Conservation (phyloP, 2,888 invertebrate genomes). For the Leptopilina syphax region DNA sequence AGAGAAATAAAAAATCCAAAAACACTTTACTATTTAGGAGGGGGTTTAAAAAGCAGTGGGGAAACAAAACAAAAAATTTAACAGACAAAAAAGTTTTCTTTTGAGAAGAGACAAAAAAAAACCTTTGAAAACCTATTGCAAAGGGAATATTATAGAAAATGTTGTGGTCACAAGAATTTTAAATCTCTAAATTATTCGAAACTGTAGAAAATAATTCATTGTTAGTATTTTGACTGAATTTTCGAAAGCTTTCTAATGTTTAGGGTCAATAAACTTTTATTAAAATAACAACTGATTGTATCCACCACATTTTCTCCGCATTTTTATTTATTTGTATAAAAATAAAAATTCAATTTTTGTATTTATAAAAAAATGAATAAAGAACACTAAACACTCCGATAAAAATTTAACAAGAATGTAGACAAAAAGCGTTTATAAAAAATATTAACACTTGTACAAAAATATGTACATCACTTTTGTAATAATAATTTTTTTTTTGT, state of each 20-base stretch:
- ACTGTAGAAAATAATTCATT: too few species aligned
- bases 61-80: background rate
- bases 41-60: background rate
- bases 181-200: too few species aligned
- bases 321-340: background rate
- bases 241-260: too few species aligned
- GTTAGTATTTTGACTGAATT: too few species aligned
- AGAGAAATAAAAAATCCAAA: background rate
- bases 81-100: background rate
- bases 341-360: too few species aligned
- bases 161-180: background rate
- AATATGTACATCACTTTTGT: background rate
- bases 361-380: too few species aligned
- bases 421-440: background rate
- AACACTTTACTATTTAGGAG: background rate
- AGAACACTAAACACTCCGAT: too few species aligned
- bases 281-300: too few species aligned
- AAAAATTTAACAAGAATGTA: background rate
- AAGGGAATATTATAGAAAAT: background rate
- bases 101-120: too few species aligned
- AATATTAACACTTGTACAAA: constrained; percentile 8
- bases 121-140: too few species aligned
- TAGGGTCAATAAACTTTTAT: too few species aligned
- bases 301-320: too few species aligned
- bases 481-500: background rate